Evolutionary conservation across 2,113 vertebrate genomes (phyloP), one percentile per base, ranked within the genome.

Genomic region (Oncorhynchus kisutch): DNA sequence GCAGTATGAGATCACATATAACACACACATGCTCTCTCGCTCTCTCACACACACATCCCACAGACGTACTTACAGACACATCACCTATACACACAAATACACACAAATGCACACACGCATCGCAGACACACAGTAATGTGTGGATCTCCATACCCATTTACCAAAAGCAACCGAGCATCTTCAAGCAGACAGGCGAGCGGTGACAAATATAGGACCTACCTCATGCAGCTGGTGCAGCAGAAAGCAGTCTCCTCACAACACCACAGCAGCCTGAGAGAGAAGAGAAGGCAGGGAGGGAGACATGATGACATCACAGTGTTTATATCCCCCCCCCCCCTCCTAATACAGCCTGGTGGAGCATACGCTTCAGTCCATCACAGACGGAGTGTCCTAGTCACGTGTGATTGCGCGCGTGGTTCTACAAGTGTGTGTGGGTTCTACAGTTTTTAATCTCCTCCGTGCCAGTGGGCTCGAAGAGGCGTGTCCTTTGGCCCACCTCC

Each of bases 241-340:
- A 82, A 82, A 84, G 76, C 86, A 81, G 74, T 82, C 74, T 77
- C 70, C 65, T 84, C 29, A 76, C 73, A 3, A 79, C 78, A 82
- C 76, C 77, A 84, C 84, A 71, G 73, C 29, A 70, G 86, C 64
- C 81, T 82, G 78, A 18, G 4, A 72, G 51, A 48, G 39, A 51
- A 71, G 18, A 54, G 66, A 69, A 65, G 70, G 8, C 9, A 22
- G 73, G 4, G 54, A 29, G 65, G 78, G 83, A 88, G 71, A 67
- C 70, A 71, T 83, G 81, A 86, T 92, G 90, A 91, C 90, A 90
- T 91, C 88, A 89, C 86, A 75, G 77, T 82, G 78, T 85, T 78
- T 79, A 48, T 54, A 18, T 72, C 84, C 73, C 80, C 82, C 73
- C 80, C 82, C 78, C 77, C 79, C 71, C 71, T 39, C 39, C 4